Evolutionary conservation across 64 coral and sea anemone species (phyloP).

Genomic region (Stichodactyla mertensii): DNA sequence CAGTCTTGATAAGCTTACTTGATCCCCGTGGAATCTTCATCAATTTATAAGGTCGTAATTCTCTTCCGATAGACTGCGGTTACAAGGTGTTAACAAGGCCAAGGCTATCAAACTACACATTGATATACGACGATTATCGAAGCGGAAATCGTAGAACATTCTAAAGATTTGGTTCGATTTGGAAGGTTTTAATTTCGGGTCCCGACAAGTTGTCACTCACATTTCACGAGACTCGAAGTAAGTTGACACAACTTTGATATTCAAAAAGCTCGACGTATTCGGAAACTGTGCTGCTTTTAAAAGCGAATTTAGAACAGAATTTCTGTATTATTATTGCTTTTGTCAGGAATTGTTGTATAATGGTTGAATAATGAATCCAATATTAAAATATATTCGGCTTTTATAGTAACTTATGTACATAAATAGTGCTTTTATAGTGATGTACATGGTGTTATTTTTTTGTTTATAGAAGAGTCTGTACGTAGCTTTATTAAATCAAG

Average conservation of each 20-base stretch:
- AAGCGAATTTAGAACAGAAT: not conserved
- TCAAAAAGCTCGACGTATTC: not conserved
- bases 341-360: not conserved
- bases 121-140: not conserved
- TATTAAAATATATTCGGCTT: not conserved
- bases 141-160: not conserved
- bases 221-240: not conserved
- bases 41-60: not conserved
- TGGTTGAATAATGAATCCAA: not conserved
- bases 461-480: not conserved
- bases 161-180: not conserved
- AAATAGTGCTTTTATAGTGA: not conserved
- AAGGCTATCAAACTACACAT: not conserved
- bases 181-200: not conserved
- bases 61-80: not conserved
- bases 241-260: not conserved
- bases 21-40: not conserved
- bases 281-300: not conserved
- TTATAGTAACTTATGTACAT: not conserved
- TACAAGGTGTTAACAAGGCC: not conserved
- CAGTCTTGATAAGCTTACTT: not conserved
- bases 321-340: not conserved
- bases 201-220: not conserved
- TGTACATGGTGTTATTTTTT: not conserved
- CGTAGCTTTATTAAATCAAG: not conserved